Percentiles rank a stretch among this genome's conserved stretches.
These are phyloP conservation scores for Yponomeuta cagnagella DNA, from an alignment of 2,888 invertebrate genomes.

Conservation along the genomic window DNA sequence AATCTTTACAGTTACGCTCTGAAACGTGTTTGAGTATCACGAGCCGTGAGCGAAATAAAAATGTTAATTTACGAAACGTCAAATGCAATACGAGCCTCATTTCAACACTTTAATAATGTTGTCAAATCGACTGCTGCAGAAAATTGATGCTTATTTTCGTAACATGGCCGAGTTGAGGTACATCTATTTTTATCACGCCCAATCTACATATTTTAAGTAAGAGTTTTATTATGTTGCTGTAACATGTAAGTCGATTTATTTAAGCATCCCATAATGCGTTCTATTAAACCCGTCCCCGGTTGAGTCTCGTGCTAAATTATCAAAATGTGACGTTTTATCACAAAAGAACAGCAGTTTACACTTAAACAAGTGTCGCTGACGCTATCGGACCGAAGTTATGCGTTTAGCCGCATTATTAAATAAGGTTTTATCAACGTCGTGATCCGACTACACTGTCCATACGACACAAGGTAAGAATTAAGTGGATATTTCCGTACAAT, in stretches of 20 bases:
- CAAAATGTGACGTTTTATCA: slow-evolving; percentile 68
- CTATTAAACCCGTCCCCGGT: slow-evolving; percentile 40
- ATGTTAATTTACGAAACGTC: slow-evolving; percentile 17
- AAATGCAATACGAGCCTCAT: slow-evolving; percentile 16
- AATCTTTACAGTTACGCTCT: slow-evolving; percentile 6
- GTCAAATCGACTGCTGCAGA: slow-evolving; percentile 7
- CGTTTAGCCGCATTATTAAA: slow-evolving; percentile 66
- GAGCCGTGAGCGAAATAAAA: slow-evolving; percentile 9
- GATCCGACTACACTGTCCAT: slow-evolving; percentile 19
- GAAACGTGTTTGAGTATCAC: not conserved
- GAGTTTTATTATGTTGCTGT: slow-evolving; percentile 24
- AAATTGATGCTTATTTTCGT: slow-evolving; percentile 4
- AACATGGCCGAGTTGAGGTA: slow-evolving; percentile 11
- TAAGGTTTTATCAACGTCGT: slow-evolving; percentile 53
- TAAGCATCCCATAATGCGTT: slow-evolving; percentile 14
- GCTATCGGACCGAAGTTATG: slow-evolving; percentile 55
- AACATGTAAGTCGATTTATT: not conserved
- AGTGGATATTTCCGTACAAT: slow-evolving; percentile 27
- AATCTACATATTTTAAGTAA: slow-evolving; percentile 27
- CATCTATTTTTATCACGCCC: not conserved
- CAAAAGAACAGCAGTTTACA: slow-evolving; percentile 70
- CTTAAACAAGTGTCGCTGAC: slow-evolving; percentile 67
- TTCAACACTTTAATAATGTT: slow-evolving; percentile 16
- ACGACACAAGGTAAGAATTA: slow-evolving; percentile 25
- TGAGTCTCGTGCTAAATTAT: slow-evolving; percentile 57